Evolutionary conservation across 64 coral and sea anemone species (phyloP), one percentile per base, ranked within the genome.

Genomic region (Porites lutea): DNA sequence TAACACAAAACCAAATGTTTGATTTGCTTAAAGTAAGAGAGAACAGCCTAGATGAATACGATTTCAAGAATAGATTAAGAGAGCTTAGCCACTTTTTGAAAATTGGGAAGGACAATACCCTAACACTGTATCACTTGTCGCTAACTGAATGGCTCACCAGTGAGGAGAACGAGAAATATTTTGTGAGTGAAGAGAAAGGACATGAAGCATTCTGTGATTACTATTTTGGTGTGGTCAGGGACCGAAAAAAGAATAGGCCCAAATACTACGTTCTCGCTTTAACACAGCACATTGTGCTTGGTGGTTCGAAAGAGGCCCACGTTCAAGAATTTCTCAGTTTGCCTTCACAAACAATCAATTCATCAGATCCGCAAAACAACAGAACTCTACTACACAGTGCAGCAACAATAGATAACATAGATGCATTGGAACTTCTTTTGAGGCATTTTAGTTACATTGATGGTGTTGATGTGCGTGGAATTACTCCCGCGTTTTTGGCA

Each of bases 71-170:
- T 18, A 80, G 22, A 27, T 2, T 94, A 54, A 75, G 75, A 48
- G 57, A 89, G n/a, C 77, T 94, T 46, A 81, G 65, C 8, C 72
- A 77, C 47, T 94, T 79, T 53, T 37, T 94, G 13, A 76, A 67
- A 16, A 73, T 74, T 76, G 57, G 71, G 0, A n/a, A 69, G 14
- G 12, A 70, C 77, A 81, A 71, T 20, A 83, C 11, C 2, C 10
- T 88, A 4, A 79, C 70, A 7, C 22, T 94, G 14, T 94, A 74
- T 64, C 92, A 94, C 75, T 52, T 60, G 19, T 89, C 92, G 18
- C 52, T 94, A 18, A 72, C 79, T 52, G 86, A 94, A 64, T 94
- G 92, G 92, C 68, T 94, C 14, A 89, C 92, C 6, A 75, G 78
- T 44, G 45, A 37, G 1, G 27, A 37, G 27, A 37, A 37, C 27